A percentile compares a stretch with the other conserved stretches of the same genome.
Conservation (phyloP, 2,888 invertebrate genomes). For the Agonopterix arenella region DNA sequence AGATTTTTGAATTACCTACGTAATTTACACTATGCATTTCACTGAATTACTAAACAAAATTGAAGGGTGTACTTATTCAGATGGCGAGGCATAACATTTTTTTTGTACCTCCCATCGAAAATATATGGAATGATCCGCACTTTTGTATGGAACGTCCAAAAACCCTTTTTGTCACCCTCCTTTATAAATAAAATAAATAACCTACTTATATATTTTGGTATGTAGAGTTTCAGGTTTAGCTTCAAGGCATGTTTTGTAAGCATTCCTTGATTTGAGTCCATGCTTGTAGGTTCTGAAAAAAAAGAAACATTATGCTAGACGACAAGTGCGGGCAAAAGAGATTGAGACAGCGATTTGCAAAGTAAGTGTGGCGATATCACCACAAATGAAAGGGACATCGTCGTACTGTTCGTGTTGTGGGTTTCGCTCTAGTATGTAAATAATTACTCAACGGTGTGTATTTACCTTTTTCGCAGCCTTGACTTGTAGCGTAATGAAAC, state of each 20-base stretch:
- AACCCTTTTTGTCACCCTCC: neutral
- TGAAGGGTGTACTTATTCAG: too few species aligned
- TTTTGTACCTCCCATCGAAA: too few species aligned
- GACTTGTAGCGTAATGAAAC: constrained; percentile 82
- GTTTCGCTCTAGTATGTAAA: too few species aligned
- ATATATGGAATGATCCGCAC: too few species aligned
- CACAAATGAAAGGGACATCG: neutral
- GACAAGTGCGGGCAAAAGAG: too few species aligned
- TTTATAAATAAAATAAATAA: constrained; percentile 4
- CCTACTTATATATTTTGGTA: constrained; percentile 33
- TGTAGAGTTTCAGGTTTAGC: constrained; percentile 13
- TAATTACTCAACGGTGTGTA: too few species aligned
- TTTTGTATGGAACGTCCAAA: too few species aligned
- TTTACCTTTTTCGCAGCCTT: constrained; percentile 85
- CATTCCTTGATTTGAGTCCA: constrained; percentile 87
- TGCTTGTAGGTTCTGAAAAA: constrained; percentile 81
- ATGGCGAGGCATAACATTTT: too few species aligned
- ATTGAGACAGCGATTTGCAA: too few species aligned
- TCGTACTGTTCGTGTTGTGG: neutral
- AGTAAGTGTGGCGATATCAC: neutral
- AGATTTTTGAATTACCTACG: too few species aligned
- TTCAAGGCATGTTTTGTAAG: constrained; percentile 83
- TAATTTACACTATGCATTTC: too few species aligned
- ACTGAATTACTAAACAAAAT: too few species aligned
- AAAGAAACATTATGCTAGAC: constrained; percentile 2